These are phyloP conservation scores for Drosophila aff. DNA, from an alignment of 1,140 invertebrate species.

Conservation along the genomic window DNA sequence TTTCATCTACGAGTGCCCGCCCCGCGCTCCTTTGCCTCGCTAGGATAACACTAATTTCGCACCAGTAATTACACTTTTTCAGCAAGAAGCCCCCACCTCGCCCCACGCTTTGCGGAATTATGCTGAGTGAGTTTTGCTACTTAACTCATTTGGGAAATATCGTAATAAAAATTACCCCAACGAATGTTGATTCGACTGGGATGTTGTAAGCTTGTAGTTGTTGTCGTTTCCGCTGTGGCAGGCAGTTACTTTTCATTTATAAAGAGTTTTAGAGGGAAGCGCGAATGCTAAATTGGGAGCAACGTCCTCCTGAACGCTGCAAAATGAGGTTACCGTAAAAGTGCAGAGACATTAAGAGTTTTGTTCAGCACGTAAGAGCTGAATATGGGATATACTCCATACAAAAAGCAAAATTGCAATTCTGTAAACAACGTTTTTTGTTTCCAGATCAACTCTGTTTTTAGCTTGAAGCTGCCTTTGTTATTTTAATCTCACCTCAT, in stretches of 20 bases:
- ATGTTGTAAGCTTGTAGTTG: not conserved
- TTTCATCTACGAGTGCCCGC: not conserved
- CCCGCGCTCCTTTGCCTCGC: constrained; percentile 25
- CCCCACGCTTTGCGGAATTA: constrained; percentile 59
- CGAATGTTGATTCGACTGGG: constrained; percentile 6
- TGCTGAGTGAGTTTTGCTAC: constrained; percentile 65
- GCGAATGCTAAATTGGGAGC: not conserved
- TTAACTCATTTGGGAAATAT: constrained; percentile 70
- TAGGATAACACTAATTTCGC: constrained; percentile 72
- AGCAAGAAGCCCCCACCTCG: not conserved
- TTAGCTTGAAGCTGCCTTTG: no score
- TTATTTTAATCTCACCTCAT: no score
- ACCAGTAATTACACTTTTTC: constrained; percentile 75
- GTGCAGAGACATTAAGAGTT: not conserved
- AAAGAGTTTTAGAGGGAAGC: not conserved
- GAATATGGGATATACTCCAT: not conserved
- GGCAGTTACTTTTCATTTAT: constrained; percentile 27
- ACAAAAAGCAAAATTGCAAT: not conserved
- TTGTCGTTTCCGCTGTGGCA: constrained; percentile 6
- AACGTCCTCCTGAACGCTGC: not conserved
- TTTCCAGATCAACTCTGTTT: not conserved
- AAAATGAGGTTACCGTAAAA: constrained; percentile 6
- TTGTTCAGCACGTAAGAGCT: not conserved
- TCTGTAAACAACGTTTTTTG: not conserved
- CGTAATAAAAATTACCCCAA: constrained; percentile 55